Conservation (phyloP, 1,140 invertebrate species). For the Meteorus sp. region DNA sequence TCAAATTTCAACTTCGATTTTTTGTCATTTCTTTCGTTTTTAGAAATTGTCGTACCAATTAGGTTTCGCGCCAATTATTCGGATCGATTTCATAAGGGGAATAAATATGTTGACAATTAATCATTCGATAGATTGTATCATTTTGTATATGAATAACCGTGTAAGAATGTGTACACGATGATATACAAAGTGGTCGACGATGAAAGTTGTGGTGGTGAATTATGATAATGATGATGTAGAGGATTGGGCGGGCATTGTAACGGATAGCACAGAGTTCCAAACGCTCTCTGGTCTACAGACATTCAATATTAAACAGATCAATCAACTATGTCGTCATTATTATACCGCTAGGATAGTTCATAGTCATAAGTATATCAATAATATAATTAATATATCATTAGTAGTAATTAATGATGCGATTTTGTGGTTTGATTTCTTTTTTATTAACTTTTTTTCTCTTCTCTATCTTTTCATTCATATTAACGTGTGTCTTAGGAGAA, state of each 20-base stretch:
- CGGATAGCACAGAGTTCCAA: slow-evolving; percentile 60
- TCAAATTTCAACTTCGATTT: not conserved
- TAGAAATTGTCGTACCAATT: not conserved
- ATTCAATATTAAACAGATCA: slow-evolving; percentile 62
- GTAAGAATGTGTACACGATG: not conserved
- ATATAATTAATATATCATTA: slow-evolving; percentile 58
- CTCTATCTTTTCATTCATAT: slow-evolving; percentile 27
- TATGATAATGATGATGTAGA: slow-evolving; percentile 27
- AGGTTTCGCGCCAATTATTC: slow-evolving; percentile 4
- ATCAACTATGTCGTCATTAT: slow-evolving; percentile 58
- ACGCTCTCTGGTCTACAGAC: slow-evolving; percentile 60
- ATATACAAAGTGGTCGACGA: slow-evolving; percentile 9
- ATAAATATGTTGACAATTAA: not conserved
- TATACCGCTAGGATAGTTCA: slow-evolving; percentile 59
- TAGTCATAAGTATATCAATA: slow-evolving; percentile 60
- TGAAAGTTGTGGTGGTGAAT: no score
- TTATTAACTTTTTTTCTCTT: not conserved
- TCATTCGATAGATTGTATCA: not conserved
- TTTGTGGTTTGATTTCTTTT: slow-evolving; percentile 29
- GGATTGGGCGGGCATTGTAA: slow-evolving; percentile 38
- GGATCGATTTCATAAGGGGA: not conserved
- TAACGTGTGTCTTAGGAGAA: slow-evolving; percentile 22
- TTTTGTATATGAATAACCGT: not conserved
- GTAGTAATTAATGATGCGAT: slow-evolving; percentile 55
- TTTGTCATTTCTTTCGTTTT: not conserved